A percentile compares a stretch with the other conserved stretches of the same genome.
These are phyloP conservation scores for Alligator sinensis DNA, from an alignment of 2,113 vertebrate genomes.

Conservation along the genomic window DNA sequence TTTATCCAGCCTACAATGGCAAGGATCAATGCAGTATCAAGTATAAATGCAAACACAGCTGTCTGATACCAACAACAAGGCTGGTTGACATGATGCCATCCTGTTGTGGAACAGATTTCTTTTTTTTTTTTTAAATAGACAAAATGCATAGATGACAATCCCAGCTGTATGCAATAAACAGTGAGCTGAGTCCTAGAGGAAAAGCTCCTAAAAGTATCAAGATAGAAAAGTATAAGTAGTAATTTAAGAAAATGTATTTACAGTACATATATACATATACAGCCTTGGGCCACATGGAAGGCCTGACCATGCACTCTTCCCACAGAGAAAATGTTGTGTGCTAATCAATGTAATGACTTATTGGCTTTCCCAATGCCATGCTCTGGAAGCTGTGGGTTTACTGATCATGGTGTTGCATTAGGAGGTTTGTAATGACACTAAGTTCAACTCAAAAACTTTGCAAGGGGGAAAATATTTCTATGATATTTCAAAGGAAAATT, in stretches of 20 bases:
- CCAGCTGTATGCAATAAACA: fast-evolving
- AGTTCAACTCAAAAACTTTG: background rate
- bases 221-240: slow-evolving; percentile 26
- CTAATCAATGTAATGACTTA: slow-evolving; percentile 60
- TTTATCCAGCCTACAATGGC: background rate
- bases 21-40: background rate
- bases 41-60: background rate
- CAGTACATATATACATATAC: background rate
- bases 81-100: background rate
- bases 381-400: background rate
- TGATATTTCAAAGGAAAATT: fast-evolving
- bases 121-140: background rate
- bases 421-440: background rate
- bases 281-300: background rate
- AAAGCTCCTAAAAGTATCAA: background rate
- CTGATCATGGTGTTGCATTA: fast-evolving
- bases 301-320: slow-evolving; percentile 19
- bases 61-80: fast-evolving
- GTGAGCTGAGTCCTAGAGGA: background rate
- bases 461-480: background rate
- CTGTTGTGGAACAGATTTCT: background rate
- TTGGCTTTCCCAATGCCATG: slow-evolving; percentile 11
- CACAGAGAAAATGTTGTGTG: slow-evolving; percentile 3
- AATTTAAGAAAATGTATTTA: background rate
- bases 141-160: fast-evolving